These are phyloP conservation scores for Macheiramphus alcinus DNA, from an alignment of 2,113 vertebrate species.

Conservation along the genomic window DNA sequence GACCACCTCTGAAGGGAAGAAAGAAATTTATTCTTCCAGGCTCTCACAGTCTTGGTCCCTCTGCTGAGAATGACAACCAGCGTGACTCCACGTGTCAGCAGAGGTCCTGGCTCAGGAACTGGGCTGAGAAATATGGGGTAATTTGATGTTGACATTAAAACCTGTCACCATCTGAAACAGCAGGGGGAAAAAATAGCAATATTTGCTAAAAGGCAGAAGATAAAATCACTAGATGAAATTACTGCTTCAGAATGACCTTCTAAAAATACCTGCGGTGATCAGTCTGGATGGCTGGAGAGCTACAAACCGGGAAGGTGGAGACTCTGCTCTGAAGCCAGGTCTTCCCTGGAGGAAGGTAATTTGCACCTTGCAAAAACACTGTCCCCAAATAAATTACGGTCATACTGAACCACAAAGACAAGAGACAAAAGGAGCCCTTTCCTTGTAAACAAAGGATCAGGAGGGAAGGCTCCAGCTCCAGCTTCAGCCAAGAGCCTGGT, in stretches of 20 bases:
- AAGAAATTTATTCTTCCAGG: slow-evolving; percentile 32
- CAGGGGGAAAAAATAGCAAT: neutral
- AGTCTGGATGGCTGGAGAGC: slow-evolving; percentile 4
- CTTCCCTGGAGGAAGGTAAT: slow-evolving; percentile 15
- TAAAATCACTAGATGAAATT: slow-evolving; percentile 50
- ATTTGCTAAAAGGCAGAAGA: slow-evolving; percentile 55
- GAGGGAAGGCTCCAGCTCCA: neutral
- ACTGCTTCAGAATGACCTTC: slow-evolving; percentile 32
- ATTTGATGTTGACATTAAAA: slow-evolving; percentile 62
- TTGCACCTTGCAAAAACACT: slow-evolving; percentile 17
- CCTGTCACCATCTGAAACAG: slow-evolving; percentile 41
- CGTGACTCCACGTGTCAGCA: neutral
- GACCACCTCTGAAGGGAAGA: slow-evolving; percentile 5
- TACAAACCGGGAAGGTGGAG: neutral
- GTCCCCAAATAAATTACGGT: neutral
- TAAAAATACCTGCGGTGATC: slow-evolving; percentile 50
- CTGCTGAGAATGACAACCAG: slow-evolving; percentile 32
- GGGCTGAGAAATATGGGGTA: slow-evolving; percentile 45
- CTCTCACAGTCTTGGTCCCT: neutral
- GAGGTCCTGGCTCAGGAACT: neutral
- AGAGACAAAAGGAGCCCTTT: neutral
- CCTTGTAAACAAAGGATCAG: neutral
- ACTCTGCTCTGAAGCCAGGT: neutral
- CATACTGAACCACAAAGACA: neutral
- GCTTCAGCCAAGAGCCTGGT: neutral